phyloP scores from a whole-genome alignment of 1,140 invertebrate genomes.

The Andricus grossulariae region DNA sequence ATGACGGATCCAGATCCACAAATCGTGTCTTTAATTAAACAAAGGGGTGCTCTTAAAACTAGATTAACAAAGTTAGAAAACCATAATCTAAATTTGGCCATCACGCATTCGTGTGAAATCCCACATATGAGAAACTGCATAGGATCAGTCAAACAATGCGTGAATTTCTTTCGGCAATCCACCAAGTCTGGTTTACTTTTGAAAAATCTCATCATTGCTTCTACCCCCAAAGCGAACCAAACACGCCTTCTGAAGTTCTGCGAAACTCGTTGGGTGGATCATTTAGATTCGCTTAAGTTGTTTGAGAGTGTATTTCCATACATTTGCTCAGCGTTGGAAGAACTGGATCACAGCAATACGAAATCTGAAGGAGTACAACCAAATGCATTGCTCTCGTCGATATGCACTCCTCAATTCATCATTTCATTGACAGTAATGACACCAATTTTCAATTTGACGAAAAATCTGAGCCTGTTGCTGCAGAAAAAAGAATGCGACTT shows the following conservation, averaged over 20 bases:
- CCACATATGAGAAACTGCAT: constrained; percentile 12
- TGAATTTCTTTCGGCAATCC: constrained; percentile 15
- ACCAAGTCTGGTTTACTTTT: constrained; percentile 11
- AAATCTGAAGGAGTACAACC: constrained; percentile 9
- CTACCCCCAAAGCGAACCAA: background rate
- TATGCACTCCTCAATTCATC: background rate
- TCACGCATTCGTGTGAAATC: constrained; percentile 26
- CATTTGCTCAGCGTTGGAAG: constrained; percentile 19
- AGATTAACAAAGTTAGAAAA: too few species aligned
- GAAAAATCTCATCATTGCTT: background rate
- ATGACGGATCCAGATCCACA: too few species aligned
- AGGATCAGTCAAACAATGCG: constrained; percentile 13
- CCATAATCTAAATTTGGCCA: constrained; percentile 7
- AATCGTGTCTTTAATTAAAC: too few species aligned
- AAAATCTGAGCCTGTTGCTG: background rate
- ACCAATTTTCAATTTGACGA: background rate
- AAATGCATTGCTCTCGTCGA: background rate
- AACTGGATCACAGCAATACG: background rate
- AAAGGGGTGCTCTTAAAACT: too few species aligned
- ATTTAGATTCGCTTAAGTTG: constrained; percentile 15
- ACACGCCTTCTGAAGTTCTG: constrained; percentile 6
- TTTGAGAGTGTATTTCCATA: background rate
- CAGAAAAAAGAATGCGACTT: constrained; percentile 19
- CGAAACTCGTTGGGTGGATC: background rate
- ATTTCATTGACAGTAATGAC: background rate